Percentiles rank a stretch among this genome's conserved stretches.
phyloP scores from a whole-genome alignment of 2,888 invertebrate species.

The Brachyopa scutellaris region DNA sequence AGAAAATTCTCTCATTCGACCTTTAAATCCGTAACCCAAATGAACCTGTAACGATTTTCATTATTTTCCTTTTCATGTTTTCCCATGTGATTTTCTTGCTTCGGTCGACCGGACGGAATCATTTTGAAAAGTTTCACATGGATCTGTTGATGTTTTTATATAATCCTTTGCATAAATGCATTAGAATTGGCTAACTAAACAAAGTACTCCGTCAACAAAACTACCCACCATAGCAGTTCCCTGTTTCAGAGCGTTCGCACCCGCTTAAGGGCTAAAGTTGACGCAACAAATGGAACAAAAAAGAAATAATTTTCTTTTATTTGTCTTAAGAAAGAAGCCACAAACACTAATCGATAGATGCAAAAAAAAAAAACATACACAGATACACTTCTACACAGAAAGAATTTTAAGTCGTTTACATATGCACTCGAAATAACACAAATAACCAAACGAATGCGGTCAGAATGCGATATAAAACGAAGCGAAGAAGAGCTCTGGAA shows the following conservation, averaged over 20 bases:
- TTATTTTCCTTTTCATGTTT: background rate
- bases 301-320: slow-evolving; percentile 26
- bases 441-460: slow-evolving; percentile 52
- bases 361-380: background rate
- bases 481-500: background rate
- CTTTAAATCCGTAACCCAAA: slow-evolving; percentile 65
- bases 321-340: slow-evolving; percentile 61
- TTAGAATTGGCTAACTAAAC: slow-evolving; percentile 38
- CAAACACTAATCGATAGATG: slow-evolving; percentile 37
- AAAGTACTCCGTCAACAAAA: slow-evolving; percentile 25
- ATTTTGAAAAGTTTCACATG: no score
- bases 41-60: slow-evolving; percentile 47
- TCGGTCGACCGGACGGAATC: background rate
- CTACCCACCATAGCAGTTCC: background rate
- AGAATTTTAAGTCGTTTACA: slow-evolving; percentile 41
- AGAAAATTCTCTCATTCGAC: slow-evolving; percentile 47
- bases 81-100: no score
- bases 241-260: slow-evolving; percentile 1
- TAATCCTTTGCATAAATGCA: slow-evolving; percentile 60
- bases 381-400: background rate
- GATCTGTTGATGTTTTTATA: slow-evolving; percentile 17
- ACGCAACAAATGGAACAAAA: slow-evolving; percentile 53
- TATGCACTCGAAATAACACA: slow-evolving; percentile 3
- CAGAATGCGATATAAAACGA: slow-evolving; percentile 28
- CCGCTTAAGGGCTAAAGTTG: slow-evolving; percentile 36